These are phyloP conservation scores for Prietella phreatophila DNA, from an alignment of 2,113 vertebrate species.

Conservation along the genomic window DNA sequence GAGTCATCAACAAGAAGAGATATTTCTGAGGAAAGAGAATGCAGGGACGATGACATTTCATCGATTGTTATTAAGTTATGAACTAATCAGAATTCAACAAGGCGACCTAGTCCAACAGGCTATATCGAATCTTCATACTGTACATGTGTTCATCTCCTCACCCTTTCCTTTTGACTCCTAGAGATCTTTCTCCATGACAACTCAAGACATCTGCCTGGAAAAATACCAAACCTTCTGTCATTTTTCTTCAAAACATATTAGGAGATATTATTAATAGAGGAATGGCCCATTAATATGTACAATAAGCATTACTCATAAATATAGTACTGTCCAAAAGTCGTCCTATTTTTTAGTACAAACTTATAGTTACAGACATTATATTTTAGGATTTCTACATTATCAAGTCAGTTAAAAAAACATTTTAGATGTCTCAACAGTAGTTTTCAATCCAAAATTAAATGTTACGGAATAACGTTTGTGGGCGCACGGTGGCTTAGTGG, in stretches of 20 bases:
- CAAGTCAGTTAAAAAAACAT: no score
- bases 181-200: background rate
- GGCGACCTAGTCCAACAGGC: background rate
- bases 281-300: background rate
- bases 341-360: no score
- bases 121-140: background rate
- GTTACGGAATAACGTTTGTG: no score
- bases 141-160: background rate
- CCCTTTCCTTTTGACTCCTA: background rate
- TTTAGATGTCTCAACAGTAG: no score
- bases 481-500: no score
- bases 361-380: no score
- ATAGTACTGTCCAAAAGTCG: no score
- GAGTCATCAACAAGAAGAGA: conserved; percentile 41
- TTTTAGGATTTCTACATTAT: no score
- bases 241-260: background rate
- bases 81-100: background rate
- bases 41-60: background rate
- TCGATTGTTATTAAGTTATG: background rate
- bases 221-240: background rate
- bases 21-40: background rate
- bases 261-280: background rate
- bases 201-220: background rate
- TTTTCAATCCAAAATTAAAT: no score
- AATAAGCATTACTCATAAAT: background rate